Evolutionary conservation across 2,888 invertebrate genomes (phyloP).

Genomic region (Euspilapteryx auroguttella): DNA sequence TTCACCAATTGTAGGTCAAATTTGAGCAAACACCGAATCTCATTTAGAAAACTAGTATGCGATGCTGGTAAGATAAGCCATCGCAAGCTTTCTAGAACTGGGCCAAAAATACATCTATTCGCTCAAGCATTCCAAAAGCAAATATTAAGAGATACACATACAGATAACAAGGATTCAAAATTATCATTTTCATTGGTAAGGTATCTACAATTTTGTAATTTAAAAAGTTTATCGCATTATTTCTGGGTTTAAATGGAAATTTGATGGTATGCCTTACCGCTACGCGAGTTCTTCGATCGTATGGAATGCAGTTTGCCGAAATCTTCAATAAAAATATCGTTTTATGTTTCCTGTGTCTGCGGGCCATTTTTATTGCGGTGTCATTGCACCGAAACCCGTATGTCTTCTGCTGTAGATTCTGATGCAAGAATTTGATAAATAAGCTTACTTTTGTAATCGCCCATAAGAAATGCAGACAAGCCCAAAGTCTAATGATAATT

Average conservation of each 20-base stretch:
- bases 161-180: too few relatives aligned
- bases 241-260: too few relatives aligned
- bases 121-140: too few relatives aligned
- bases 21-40: constrained; percentile 16
- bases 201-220: too few relatives aligned
- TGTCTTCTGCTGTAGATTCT: constrained; percentile 9
- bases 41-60: constrained; percentile 2
- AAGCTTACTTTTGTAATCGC: too few relatives aligned
- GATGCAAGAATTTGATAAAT: too few relatives aligned
- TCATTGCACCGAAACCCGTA: constrained; percentile 35
- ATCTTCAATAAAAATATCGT: constrained; percentile 44
- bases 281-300: constrained; percentile 15
- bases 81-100: neutral
- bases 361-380: constrained; percentile 42
- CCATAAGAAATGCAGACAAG: too few relatives aligned
- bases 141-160: too few relatives aligned
- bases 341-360: constrained; percentile 52
- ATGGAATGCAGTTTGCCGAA: constrained; percentile 41
- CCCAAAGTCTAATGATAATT: too few relatives aligned
- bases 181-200: too few relatives aligned
- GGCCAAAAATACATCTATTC: neutral
- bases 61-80: constrained; percentile 1
- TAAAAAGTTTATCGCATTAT: too few relatives aligned
- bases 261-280: too few relatives aligned
- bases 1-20: constrained; percentile 26